These are phyloP conservation scores for Agelaius phoeniceus DNA, from an alignment of 2,113 vertebrate genomes.

Conservation along the genomic window DNA sequence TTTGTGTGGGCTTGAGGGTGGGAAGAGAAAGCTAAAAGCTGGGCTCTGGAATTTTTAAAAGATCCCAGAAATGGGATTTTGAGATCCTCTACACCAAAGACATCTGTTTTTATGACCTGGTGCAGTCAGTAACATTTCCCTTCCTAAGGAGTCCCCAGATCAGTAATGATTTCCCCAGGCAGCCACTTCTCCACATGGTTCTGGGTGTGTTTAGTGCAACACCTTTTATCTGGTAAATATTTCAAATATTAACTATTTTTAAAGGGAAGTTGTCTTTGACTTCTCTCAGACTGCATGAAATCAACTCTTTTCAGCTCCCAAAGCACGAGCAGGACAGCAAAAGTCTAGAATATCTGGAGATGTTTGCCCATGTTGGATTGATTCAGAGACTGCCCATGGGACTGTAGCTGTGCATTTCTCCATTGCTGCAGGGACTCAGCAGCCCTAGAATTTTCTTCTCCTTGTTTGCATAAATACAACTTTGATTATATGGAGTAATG, in stretches of 20 bases:
- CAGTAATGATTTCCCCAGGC: neutral
- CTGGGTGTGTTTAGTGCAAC: accelerated
- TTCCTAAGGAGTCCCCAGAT: neutral
- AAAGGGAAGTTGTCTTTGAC: neutral
- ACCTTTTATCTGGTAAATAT: neutral
- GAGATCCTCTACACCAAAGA: neutral
- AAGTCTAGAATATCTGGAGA: neutral
- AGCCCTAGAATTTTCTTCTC: neutral
- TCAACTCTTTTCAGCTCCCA: neutral
- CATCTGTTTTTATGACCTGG: neutral
- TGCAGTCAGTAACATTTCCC: neutral
- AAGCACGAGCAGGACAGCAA: neutral
- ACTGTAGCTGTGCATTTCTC: neutral
- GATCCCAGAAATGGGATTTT: neutral
- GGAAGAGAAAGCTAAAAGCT: neutral
- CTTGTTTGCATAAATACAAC: neutral
- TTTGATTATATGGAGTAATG: neutral
- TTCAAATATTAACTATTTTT: neutral
- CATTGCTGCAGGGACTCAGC: neutral
- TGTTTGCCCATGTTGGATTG: neutral
- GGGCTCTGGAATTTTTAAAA: neutral
- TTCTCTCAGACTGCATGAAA: neutral
- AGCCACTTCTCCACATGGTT: neutral
- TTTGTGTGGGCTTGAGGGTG: neutral
- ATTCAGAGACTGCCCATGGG: neutral